Percentiles rank a stretch among this genome's conserved stretches.
phyloP scores from a whole-genome alignment of 2,797 vertebrate species.

The Rhincodon typus region DNA sequence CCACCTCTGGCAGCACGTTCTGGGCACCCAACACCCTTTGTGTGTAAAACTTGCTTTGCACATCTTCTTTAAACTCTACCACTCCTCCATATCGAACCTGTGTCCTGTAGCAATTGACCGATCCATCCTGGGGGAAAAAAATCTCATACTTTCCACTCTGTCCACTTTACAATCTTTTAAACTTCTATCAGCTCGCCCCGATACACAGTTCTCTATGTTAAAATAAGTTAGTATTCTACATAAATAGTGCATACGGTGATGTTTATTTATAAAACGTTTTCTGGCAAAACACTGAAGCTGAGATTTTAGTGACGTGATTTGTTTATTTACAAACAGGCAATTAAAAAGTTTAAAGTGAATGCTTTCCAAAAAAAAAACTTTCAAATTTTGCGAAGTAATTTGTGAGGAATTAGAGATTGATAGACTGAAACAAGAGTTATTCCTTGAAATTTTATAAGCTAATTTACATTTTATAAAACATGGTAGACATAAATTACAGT shows the following conservation, averaged over 20 bases:
- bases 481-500: not conserved
- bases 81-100: too few species aligned
- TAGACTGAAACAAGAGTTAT: not conserved
- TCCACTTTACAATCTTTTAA: too few species aligned
- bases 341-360: not conserved
- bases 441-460: not conserved
- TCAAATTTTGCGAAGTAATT: too few species aligned
- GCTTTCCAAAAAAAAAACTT: not conserved
- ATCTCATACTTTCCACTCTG: too few species aligned
- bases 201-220: not conserved
- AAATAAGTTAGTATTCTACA: not conserved
- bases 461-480: not conserved
- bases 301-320: not conserved
- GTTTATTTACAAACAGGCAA: not conserved
- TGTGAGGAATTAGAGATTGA: too few species aligned
- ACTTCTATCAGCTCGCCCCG: too few species aligned
- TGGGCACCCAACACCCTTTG: too few species aligned
- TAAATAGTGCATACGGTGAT: not conserved
- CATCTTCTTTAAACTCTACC: too few species aligned
- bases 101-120: too few species aligned
- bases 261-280: not conserved
- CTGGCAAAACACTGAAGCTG: not conserved
- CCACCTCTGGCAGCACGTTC: too few species aligned
- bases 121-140: too few species aligned
- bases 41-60: too few species aligned